Conservation (phyloP, 2,113 vertebrate genomes). For the Peromyscus maniculatus region DNA sequence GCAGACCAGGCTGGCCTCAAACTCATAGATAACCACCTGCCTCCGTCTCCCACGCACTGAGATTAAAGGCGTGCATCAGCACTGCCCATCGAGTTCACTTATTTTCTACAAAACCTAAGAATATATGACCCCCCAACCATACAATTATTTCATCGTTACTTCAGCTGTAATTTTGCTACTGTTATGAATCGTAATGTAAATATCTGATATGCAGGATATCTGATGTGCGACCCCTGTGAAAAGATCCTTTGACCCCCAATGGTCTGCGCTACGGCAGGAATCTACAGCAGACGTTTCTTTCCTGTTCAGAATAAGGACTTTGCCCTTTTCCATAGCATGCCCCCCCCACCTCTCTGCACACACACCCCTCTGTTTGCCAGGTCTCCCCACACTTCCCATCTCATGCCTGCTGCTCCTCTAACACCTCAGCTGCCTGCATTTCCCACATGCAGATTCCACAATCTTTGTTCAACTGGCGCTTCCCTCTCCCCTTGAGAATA, state of each 20-base stretch:
- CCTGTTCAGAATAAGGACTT: neutral
- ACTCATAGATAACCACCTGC: no score
- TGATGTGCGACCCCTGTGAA: neutral
- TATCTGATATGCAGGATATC: neutral
- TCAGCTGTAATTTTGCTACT: neutral
- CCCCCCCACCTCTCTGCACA: neutral
- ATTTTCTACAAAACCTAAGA: no score
- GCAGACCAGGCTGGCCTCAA: no score
- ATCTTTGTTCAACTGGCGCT: conserved; percentile 31
- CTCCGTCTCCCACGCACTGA: no score
- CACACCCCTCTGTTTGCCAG: neutral
- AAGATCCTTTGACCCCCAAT: neutral
- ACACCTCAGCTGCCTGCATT: conserved; percentile 29
- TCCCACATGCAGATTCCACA: conserved; percentile 34
- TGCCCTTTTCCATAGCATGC: neutral
- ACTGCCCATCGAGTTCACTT: no score
- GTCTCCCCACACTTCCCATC: conserved; percentile 24
- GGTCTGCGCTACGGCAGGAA: neutral
- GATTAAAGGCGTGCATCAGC: no score
- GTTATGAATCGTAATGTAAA: neutral
- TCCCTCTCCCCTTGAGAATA: neutral
- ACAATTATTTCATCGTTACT: neutral
- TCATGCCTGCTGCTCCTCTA: neutral
- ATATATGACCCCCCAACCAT: neutral
- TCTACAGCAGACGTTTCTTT: neutral